A percentile compares a stretch with the other conserved stretches of the same genome.
phyloP scores from a whole-genome alignment of 2,888 invertebrate genomes.

The Salpingus planirostris region DNA sequence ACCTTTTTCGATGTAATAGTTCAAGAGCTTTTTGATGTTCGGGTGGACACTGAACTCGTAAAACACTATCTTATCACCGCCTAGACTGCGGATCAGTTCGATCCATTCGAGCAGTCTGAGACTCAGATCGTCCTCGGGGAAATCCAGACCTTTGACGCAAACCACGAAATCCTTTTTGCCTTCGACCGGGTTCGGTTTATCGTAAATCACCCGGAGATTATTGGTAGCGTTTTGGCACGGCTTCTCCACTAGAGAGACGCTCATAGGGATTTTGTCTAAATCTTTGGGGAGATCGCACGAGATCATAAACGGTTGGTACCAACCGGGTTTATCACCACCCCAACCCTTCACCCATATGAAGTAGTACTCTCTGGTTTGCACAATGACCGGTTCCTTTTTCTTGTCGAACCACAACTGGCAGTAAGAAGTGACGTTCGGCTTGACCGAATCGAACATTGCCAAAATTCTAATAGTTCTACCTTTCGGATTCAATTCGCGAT shows the following conservation, averaged over 20 bases:
- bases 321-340: constrained; percentile 87
- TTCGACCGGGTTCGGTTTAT: constrained; percentile 62
- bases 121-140: constrained; percentile 83
- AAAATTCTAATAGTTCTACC: constrained; percentile 79
- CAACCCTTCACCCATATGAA: constrained; percentile 92
- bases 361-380: constrained; percentile 80
- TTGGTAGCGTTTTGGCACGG: constrained; percentile 81
- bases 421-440: constrained; percentile 71
- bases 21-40: constrained; percentile 76
- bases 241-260: constrained; percentile 77
- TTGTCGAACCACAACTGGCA: constrained; percentile 89
- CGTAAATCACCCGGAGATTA: constrained; percentile 73
- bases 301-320: constrained; percentile 84
- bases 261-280: constrained; percentile 64
- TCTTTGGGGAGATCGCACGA: constrained; percentile 80
- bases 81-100: constrained; percentile 74
- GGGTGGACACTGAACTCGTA: constrained; percentile 88
- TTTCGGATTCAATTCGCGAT: constrained; percentile 64
- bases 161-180: constrained; percentile 77
- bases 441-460: constrained; percentile 79
- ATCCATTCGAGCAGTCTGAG: constrained; percentile 91
- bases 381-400: constrained; percentile 69
- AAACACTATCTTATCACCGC: constrained; percentile 86
- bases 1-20: constrained; percentile 47
- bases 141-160: constrained; percentile 90